A percentile compares a stretch with the other conserved stretches of the same genome.
phyloP scores from a whole-genome alignment of 1,140 invertebrate genomes.

The Phocides pigmalion region DNA sequence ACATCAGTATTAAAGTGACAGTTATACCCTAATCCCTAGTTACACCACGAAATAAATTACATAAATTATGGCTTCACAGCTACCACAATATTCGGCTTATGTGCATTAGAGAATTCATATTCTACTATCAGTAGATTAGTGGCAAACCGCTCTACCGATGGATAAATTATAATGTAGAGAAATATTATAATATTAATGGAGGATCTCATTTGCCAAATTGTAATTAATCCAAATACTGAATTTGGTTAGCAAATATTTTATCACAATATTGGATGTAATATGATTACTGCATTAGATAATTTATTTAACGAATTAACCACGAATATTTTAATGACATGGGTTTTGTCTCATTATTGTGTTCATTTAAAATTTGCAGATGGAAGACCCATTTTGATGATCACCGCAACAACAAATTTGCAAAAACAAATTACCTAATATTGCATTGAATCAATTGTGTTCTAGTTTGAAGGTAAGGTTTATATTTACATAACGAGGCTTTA shows the following conservation, averaged over 20 bases:
- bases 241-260: background rate
- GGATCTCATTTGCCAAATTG: background rate
- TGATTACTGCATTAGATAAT: background rate
- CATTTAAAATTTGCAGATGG: too few species aligned
- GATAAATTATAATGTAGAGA: too few species aligned
- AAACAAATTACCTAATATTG: too few species aligned
- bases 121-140: conserved; percentile 8
- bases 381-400: too few species aligned
- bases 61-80: background rate
- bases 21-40: background rate
- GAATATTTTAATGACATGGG: background rate
- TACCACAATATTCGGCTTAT: conserved; percentile 4
- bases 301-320: too few species aligned
- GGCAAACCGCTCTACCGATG: background rate
- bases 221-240: background rate
- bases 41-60: background rate
- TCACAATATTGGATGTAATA: too few species aligned
- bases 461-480: too few species aligned
- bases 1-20: too few species aligned
- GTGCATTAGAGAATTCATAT: conserved; percentile 8
- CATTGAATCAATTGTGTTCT: too few species aligned
- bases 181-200: background rate
- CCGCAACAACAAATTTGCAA: too few species aligned
- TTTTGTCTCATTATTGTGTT: too few species aligned
- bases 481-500: too few species aligned